Evolutionary conservation across 2,888 invertebrate species (phyloP), one percentile per base, ranked within the genome.

Genomic region (Bombylius discolor): DNA sequence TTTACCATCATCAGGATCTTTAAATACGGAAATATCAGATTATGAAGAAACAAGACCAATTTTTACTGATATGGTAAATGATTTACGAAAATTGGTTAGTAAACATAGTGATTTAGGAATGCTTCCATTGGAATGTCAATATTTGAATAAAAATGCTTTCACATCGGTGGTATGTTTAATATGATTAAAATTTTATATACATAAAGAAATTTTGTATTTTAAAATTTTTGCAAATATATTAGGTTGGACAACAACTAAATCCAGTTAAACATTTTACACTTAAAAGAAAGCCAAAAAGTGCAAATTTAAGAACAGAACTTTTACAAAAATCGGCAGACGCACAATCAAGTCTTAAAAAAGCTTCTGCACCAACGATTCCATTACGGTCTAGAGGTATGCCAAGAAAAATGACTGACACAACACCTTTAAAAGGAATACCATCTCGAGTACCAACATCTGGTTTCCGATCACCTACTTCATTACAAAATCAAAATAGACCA

Each of bases 321-420:
- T 72, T 97, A 44, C 91, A 92, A 64, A 96, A 96, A 73, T 93
- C 94, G 0, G 81, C 84, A 1, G 96, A 96, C 73, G 92, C 88
- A 1, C 87, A 89, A 49, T 89, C 84, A 45, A 93, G 90, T 70
- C 76, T 92, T 65, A 92, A 94, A 77, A 91, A 93, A 70, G 82
- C 86, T 7, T 85, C 88, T 53, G 89, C 91, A 0, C 90, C 92
- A 0, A 89, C 91, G 0, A 89, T 96, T 64, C 93, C 94, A 1
- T 81, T 94, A 4, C 77, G 93, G 61, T 89, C 90, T 31, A 76
- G 89, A 59, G 88, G 87, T 62, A 90, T 93, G 87, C 94, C 94
- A 1, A 82, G 95, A 65, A 95, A 95, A 79, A 93, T 96, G 92
- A 95, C 95, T 65, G 95, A 96, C 68, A 90, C 92, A 46, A 93